phyloP scores from a whole-genome alignment of 2,888 invertebrate species.

The Deilephila porcellus region DNA sequence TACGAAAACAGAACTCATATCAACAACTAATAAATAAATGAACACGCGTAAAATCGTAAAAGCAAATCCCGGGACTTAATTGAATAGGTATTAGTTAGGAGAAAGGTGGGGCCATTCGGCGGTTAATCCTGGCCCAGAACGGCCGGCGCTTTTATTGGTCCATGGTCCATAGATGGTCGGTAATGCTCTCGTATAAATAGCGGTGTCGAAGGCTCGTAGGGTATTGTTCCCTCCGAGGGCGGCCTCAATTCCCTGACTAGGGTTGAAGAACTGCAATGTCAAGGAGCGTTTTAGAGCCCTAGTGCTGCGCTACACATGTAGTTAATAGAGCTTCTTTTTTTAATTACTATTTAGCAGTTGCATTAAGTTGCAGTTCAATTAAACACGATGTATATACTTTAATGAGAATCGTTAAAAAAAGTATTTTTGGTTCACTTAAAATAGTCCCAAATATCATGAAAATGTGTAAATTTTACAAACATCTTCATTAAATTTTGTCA shows the following conservation, averaged over 20 bases:
- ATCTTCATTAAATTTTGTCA: too few relatives aligned
- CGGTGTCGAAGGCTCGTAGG: constrained; percentile 35
- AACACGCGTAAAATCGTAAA: constrained; percentile 29
- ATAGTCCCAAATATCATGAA: too few relatives aligned
- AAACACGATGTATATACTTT: too few relatives aligned
- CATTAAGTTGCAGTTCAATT: too few relatives aligned
- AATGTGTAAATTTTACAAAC: too few relatives aligned
- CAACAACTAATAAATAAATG: constrained; percentile 13
- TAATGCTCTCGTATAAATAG: constrained; percentile 70
- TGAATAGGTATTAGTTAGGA: constrained; percentile 27
- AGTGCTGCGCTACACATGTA: too few relatives aligned
- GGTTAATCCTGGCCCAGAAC: constrained; percentile 28
- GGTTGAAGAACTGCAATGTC: constrained; percentile 15
- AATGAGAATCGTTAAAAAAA: too few relatives aligned
- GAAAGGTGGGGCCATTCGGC: constrained; percentile 27
- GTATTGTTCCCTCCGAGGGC: constrained; percentile 30
- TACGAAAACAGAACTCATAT: neutral
- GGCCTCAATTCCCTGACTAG: constrained; percentile 15
- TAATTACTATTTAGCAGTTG: too few relatives aligned
- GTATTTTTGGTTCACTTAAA: too few relatives aligned
- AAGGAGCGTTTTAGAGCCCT: too few relatives aligned
- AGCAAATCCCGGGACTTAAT: constrained; percentile 32
- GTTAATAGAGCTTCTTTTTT: too few relatives aligned
- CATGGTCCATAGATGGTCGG: constrained; percentile 57
- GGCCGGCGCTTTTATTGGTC: constrained; percentile 55